Conservation (phyloP, 2,888 invertebrate species). For the Rhopalosiphum nymphaeae region DNA sequence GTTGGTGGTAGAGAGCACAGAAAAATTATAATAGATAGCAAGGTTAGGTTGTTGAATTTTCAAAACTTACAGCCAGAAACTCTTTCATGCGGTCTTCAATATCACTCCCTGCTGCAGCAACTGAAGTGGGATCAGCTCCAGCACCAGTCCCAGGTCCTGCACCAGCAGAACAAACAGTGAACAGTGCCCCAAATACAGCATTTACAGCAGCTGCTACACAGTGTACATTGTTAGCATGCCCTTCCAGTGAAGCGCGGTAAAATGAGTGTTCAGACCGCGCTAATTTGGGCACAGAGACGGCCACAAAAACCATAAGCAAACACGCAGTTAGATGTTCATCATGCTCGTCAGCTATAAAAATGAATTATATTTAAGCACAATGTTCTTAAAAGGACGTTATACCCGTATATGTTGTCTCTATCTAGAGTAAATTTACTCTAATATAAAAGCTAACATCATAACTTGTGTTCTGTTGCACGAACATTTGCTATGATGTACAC, state of each 20-base stretch:
- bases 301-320: slow-evolving; percentile 97
- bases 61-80: slow-evolving; percentile 76
- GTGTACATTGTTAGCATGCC: slow-evolving; percentile 98
- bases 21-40: background rate
- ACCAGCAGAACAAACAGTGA: slow-evolving; percentile 94
- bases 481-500: too few relatives aligned
- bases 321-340: slow-evolving; percentile 95
- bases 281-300: slow-evolving; percentile 95
- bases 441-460: too few relatives aligned
- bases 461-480: too few relatives aligned
- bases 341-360: slow-evolving; percentile 77
- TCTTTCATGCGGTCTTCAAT: slow-evolving; percentile 98
- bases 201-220: slow-evolving; percentile 97
- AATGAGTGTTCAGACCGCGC: slow-evolving; percentile 92
- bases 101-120: slow-evolving; percentile 72
- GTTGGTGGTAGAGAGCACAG: background rate
- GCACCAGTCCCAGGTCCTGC: background rate
- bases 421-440: too few relatives aligned
- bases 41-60: background rate
- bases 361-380: background rate
- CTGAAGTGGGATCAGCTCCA: slow-evolving; percentile 18
- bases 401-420: too few relatives aligned
- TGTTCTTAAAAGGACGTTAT: background rate
- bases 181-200: slow-evolving; percentile 95
- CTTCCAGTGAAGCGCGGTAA: slow-evolving; percentile 87